Conservation (phyloP, 2,113 vertebrate species). For the Stigmatopora argus region DNA sequence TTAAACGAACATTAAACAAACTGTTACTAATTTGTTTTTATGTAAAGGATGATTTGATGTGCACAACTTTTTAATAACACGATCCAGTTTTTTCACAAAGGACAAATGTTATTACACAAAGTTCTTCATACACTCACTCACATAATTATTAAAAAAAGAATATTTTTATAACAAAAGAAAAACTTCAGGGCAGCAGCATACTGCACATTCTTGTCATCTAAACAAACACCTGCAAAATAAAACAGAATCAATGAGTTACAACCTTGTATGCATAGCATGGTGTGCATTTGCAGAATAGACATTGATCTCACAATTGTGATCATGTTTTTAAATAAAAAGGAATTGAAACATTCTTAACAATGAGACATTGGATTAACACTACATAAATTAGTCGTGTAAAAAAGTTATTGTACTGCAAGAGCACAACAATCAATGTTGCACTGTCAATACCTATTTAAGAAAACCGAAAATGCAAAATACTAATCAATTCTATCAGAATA, state of each 20-base stretch:
- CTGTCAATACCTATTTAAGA: background rate
- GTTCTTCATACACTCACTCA: background rate
- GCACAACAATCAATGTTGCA: background rate
- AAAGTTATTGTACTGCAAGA: background rate
- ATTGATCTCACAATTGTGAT: background rate
- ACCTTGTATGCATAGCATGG: conserved; percentile 23
- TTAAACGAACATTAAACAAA: background rate
- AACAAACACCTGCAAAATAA: conserved; percentile 46
- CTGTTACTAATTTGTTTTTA: no score
- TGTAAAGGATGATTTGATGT: no score
- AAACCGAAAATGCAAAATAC: no score
- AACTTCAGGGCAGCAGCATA: conserved; percentile 12
- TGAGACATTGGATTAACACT: background rate
- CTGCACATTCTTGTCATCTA: conserved; percentile 15
- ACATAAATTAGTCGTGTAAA: background rate
- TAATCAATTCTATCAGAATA: no score
- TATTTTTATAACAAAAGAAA: conserved; percentile 37
- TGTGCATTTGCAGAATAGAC: conserved; percentile 8
- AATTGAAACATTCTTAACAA: background rate
- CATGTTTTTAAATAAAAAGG: background rate
- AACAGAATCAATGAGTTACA: conserved; percentile 19
- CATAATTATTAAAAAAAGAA: conserved; percentile 14
- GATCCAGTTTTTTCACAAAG: no score
- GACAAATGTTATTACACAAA: background rate
- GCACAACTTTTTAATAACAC: no score